A percentile compares a stretch with the other conserved stretches of the same genome.
Evolutionary conservation across 2,888 invertebrate genomes (phyloP).

Genomic region (Cantharis flavilabris): DNA sequence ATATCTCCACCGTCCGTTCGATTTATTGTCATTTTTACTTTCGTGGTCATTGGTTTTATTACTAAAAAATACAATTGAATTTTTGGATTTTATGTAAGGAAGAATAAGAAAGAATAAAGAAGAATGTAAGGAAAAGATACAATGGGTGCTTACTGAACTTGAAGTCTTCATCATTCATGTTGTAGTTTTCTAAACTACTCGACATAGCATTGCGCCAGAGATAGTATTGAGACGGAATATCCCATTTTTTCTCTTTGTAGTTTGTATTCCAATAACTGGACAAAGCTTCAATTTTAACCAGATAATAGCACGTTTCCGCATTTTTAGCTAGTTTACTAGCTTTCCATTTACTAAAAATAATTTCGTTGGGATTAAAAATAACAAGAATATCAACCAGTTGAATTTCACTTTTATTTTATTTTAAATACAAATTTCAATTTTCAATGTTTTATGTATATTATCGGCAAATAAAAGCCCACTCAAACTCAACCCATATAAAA

Average conservation of each 20-base stretch:
- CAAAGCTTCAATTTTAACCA: slow-evolving; percentile 76
- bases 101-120: too few species aligned
- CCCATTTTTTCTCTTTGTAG: slow-evolving; percentile 59
- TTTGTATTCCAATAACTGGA: slow-evolving; percentile 78
- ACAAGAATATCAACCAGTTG: too few species aligned
- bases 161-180: slow-evolving; percentile 76
- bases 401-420: too few species aligned
- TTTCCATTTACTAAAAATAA: slow-evolving; percentile 74
- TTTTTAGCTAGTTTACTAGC: slow-evolving; percentile 60
- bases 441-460: too few species aligned
- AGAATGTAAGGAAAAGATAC: not conserved
- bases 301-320: slow-evolving; percentile 63
- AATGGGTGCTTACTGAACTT: slow-evolving; percentile 72
- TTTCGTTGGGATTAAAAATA: not conserved
- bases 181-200: slow-evolving; percentile 74
- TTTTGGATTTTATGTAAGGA: too few species aligned
- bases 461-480: too few species aligned
- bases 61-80: slow-evolving; percentile 59
- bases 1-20: slow-evolving; percentile 58
- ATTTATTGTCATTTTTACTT: slow-evolving; percentile 76
- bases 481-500: too few species aligned
- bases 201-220: slow-evolving; percentile 79
- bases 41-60: slow-evolving; percentile 76
- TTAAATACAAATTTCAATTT: too few species aligned
- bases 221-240: slow-evolving; percentile 63